Base-by-base conservation (phyloP, 2,797 vertebrate genomes). In the Micrastur ruficollis region DNA sequence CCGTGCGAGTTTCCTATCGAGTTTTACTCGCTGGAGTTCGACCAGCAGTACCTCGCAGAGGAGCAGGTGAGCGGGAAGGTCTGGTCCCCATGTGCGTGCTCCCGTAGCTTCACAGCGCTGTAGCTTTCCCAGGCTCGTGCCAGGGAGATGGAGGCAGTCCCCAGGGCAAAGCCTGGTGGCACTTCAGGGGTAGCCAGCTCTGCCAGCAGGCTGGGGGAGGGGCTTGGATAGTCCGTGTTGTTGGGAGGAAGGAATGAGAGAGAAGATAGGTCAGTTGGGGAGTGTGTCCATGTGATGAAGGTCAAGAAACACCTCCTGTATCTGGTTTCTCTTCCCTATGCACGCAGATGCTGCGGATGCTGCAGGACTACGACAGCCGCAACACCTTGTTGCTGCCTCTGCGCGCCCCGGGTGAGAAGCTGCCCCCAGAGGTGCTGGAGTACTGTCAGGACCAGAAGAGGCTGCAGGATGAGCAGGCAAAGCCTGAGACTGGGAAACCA, bases 1-100 rank as follows among this genome's bases (percentile, higher is more conserved):
- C 98, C 98, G 3, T 99, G 99, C 59, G 86, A 97, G 46, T 99
- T 99, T 80, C 99, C 99, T 27, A 87, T 99, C 4, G 99, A 99
- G 93, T 99, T 99, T 96, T 99, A 99, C 96, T 99, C 98, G 0
- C 67, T 99, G 95, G 99, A 99, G 74, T 98, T 98, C 10, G 99
- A 99, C 95, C 98, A 97, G 47, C 98, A 99, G 67, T 99, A 99
- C 90, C 94, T 98, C 22, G 85, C 98, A 59, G 99, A 99, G 85
- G 99, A 99, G 91, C 98, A 98, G 99, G 99, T 99, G 68, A 95
- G 91, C 47, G 29, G 53, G 59, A 14, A 49, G 11, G 3, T n/a
- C 74, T 62, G 16, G 5, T 52, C 25, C 21, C 13, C 8, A 0
- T 2, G 2, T 40, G 5, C 6, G 0, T 19, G 25, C 14, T 89